A percentile compares a stretch with the other conserved stretches of the same genome.
phyloP scores from a whole-genome alignment of 2,888 invertebrate species.

The Parapristionchus giblindavisi region DNA sequence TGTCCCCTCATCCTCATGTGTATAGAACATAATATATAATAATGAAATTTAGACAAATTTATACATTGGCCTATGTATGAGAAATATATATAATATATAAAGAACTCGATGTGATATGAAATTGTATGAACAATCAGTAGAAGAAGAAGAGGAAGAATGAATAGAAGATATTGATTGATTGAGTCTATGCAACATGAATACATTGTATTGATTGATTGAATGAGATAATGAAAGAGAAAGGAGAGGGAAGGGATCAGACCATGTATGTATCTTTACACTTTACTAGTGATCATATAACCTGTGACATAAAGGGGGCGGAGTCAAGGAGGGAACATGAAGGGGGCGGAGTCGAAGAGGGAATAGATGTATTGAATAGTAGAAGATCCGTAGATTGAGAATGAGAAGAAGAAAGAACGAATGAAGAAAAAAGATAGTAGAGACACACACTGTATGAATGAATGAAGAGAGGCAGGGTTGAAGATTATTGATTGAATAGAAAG shows the following conservation, averaged over 20 bases:
- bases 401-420: not conserved
- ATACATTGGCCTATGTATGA: too few species aligned
- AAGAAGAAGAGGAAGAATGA: not conserved
- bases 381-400: not conserved
- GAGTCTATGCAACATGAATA: not conserved
- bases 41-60: too few species aligned
- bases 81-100: too few species aligned
- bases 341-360: not conserved
- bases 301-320: too few species aligned
- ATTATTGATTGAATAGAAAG: not conserved
- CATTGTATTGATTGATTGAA: not conserved
- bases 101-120: too few species aligned
- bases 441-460: not conserved
- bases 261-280: too few species aligned
- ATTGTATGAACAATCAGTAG: too few species aligned
- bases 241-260: too few species aligned
- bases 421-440: slow-evolving; percentile 6
- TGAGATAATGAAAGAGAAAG: not conserved
- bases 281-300: too few species aligned
- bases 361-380: not conserved
- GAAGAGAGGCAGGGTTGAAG: not conserved
- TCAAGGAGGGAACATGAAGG: slow-evolving; percentile 13
- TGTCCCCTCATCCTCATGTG: too few species aligned
- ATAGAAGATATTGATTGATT: not conserved
- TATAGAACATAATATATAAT: too few species aligned